phyloP scores from a whole-genome alignment of 2,888 invertebrate genomes.

The Sepiola atlantica region DNA sequence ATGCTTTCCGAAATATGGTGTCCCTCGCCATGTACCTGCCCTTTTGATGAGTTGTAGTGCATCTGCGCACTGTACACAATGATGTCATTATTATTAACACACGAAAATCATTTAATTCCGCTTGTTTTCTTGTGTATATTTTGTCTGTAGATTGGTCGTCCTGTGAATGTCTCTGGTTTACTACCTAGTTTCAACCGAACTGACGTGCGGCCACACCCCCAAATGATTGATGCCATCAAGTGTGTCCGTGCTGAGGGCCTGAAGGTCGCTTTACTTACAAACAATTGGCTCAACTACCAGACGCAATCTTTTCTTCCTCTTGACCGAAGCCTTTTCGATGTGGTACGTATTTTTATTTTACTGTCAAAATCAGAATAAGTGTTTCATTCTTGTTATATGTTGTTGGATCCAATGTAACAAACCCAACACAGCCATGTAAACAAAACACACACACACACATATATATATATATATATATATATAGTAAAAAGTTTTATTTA shows the following conservation, averaged over 20 bases:
- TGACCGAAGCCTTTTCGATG: conserved; percentile 70
- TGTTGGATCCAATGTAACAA: too few species aligned
- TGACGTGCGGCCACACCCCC: conserved; percentile 56
- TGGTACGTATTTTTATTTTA: conserved; percentile 60
- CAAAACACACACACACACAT: too few species aligned
- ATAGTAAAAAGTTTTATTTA: neutral
- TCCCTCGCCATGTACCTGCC: too few species aligned
- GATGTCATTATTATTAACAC: neutral
- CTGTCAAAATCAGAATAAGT: neutral
- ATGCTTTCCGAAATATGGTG: too few species aligned
- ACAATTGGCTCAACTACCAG: conserved; percentile 73
- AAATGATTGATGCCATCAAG: conserved; percentile 70
- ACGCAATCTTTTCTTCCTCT: conserved; percentile 58
- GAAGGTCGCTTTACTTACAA: conserved; percentile 75
- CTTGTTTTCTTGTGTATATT: neutral
- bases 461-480: too few species aligned
- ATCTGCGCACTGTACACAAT: neutral
- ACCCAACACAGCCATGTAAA: neutral
- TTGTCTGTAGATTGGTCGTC: conserved; percentile 58
- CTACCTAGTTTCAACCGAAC: conserved; percentile 53
- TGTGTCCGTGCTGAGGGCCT: conserved; percentile 73
- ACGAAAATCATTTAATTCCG: neutral
- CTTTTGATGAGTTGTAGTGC: too few species aligned
- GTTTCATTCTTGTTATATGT: neutral
- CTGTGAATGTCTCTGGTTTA: conserved; percentile 62